Conservation (phyloP, 2,797 vertebrate species). For the Chrysocyon brachyurus region DNA sequence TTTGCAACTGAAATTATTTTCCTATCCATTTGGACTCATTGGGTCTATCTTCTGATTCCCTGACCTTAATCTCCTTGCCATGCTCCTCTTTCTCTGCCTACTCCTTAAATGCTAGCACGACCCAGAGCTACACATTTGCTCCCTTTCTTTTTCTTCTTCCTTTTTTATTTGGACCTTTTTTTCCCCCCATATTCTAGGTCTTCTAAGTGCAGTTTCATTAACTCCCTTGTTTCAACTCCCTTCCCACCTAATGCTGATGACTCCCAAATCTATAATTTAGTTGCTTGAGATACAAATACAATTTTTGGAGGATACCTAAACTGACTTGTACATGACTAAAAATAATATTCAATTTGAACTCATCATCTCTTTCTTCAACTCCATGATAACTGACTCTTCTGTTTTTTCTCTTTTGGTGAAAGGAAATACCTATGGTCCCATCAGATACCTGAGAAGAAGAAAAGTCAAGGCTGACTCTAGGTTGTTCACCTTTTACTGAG, state of each 20-base stretch:
- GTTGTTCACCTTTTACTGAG: neutral
- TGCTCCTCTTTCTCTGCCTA: neutral
- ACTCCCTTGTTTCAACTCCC: neutral
- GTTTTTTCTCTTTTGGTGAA: neutral
- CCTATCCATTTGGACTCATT: neutral
- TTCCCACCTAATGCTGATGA: neutral
- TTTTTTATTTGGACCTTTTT: neutral
- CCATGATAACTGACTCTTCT: neutral
- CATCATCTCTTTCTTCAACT: neutral
- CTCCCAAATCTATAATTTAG: constrained; percentile 14
- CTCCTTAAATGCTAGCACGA: neutral
- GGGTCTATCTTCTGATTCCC: neutral
- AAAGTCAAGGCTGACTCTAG: neutral
- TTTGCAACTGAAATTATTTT: neutral
- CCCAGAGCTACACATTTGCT: neutral
- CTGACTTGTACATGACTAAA: neutral
- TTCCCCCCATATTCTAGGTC: neutral
- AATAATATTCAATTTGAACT: neutral
- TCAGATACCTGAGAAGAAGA: neutral
- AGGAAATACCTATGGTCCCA: neutral
- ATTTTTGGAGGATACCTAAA: neutral
- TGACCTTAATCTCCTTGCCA: neutral
- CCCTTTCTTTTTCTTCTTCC: neutral
- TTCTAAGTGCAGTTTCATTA: neutral
- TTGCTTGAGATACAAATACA: constrained; percentile 2